These are phyloP conservation scores for Pipistrellus pygmaeus DNA, from an alignment of 2,797 vertebrate species.

Conservation along the genomic window DNA sequence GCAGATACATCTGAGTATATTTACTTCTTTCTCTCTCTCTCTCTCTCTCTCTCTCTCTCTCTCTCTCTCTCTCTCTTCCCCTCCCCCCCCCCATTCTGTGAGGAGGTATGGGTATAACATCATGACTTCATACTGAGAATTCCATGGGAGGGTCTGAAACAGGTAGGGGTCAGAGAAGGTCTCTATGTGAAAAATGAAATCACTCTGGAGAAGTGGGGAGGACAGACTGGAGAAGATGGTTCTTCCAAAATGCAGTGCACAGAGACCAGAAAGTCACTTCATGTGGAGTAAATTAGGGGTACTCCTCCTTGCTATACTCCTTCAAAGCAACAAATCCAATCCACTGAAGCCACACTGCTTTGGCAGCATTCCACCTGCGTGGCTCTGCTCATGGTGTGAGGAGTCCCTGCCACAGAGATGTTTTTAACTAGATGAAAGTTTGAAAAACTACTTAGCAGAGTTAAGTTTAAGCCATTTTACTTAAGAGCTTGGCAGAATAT, in stretches of 20 bases:
- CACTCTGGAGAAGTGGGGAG: background rate
- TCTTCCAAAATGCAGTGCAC: background rate
- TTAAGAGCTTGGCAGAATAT: conserved; percentile 22
- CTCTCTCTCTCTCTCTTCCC: background rate
- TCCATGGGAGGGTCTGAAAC: background rate
- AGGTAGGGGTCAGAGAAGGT: background rate
- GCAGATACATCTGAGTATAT: background rate
- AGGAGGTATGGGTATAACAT: too few relatives aligned
- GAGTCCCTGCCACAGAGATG: background rate
- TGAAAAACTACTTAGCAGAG: conserved; percentile 41
- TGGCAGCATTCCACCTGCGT: background rate
- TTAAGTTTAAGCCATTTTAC: conserved; percentile 45
- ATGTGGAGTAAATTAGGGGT: background rate
- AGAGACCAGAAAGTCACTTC: background rate
- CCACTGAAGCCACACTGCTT: background rate
- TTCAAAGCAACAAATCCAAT: conserved; percentile 45
- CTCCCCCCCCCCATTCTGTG: too few relatives aligned
- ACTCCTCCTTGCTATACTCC: background rate
- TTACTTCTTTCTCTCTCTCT: background rate
- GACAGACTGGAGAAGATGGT: background rate
- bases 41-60: background rate
- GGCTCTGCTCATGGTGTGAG: background rate
- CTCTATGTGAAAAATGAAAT: conserved; percentile 31
- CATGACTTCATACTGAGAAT: background rate
- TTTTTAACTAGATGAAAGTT: conserved; percentile 7